Evolutionary conservation across 1,140 invertebrate genomes (phyloP), one percentile per base, ranked within the genome.

Genomic region (Sinonovacula constricta): DNA sequence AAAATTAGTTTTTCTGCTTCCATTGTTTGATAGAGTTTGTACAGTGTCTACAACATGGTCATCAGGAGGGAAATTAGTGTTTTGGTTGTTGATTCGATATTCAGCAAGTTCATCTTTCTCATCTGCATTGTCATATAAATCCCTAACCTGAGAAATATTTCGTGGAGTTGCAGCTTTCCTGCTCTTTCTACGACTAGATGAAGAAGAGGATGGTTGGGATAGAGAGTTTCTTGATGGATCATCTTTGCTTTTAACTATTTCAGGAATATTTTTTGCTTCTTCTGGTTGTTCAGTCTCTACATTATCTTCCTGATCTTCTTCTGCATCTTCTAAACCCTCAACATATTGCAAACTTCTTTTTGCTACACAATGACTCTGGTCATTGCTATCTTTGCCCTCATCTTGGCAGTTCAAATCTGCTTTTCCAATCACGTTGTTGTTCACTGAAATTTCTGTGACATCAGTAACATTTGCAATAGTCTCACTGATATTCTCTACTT

Each of bases 81-180:
- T 86, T 71, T 80, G 81, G 45, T 86, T 88, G 66, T 88, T 88
- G 18, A 86, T 78, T 53, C 83, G 78, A 71, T 85, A 88, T 30
- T 86, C 81, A 10, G 75, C 80, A 24, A 87, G 57, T 60, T 87
- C 82, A 53, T 86, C 83, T 68, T 83, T 85, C 51, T 85, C 79
- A 49, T 83, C 78, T 56, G 59, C 39, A 15, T 79, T 56, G 12
- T 81, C 82, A 15, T 79, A 78, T 26, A 57, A 33, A 62, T 86
- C 79, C 22, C 76, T 65, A n/a, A 83, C 79, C 24, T 85, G 80
- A 45, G 79, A 45, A 54, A 86, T 80, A 79, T 81, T 86, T 76
- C 84, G 76, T n/a, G 86, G 83, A 1, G 70, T 71, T 3, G 79
- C 66, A 24, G 80, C 63, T 80, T 86, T 87, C 45, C 85, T 71